Evolutionary conservation across 2,113 vertebrate species (phyloP).

Genomic region (Acanthochromis polyacanthus): DNA sequence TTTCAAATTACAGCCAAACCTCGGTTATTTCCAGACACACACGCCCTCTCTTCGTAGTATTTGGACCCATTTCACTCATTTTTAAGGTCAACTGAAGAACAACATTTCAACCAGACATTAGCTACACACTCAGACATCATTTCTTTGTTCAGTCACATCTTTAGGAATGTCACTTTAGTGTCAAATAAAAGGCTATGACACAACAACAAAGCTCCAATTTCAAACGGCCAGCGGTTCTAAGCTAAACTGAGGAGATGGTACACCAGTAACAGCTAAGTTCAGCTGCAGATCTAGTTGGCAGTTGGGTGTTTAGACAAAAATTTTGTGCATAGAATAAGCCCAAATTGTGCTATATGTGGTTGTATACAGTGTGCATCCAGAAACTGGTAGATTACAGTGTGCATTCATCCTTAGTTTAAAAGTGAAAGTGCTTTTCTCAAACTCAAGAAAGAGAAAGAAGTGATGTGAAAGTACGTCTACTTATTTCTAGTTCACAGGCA

Average conservation of each 20-base stretch:
- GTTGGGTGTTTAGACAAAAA: constrained; percentile 17
- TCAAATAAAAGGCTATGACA: too few relatives aligned
- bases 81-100: background rate
- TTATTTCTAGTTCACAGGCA: constrained; percentile 50
- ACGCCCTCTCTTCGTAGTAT: background rate
- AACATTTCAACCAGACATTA: background rate
- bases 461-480: background rate
- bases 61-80: background rate
- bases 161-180: background rate
- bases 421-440: too few relatives aligned
- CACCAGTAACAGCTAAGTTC: too few relatives aligned
- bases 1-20: background rate
- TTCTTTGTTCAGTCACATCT: constrained; percentile 15
- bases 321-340: background rate
- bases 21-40: too few relatives aligned
- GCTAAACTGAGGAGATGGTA: too few relatives aligned
- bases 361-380: constrained; percentile 23
- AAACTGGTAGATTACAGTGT: too few relatives aligned
- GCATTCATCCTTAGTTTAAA: background rate
- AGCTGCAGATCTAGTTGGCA: background rate
- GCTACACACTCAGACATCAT: background rate
- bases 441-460: background rate
- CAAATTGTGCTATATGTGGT: background rate
- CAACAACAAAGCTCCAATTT: too few relatives aligned
- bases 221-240: too few relatives aligned